Conservation (phyloP, 2,113 vertebrate species). For the Tragulus kanchil region DNA sequence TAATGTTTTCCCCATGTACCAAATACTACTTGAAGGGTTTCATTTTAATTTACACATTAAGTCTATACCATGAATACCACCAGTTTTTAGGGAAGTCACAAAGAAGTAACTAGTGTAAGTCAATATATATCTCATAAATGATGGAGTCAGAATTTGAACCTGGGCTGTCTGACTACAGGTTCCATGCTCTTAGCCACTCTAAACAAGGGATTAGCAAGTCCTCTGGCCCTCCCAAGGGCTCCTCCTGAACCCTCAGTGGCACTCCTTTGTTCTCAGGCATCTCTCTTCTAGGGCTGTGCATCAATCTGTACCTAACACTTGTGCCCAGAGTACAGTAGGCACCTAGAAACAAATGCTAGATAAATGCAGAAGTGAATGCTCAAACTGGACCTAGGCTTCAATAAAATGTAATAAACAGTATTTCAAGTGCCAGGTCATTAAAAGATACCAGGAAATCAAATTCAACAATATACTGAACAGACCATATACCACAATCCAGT, state of each 20-base stretch:
- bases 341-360: background rate
- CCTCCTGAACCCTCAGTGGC: background rate
- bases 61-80: background rate
- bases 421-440: constrained; percentile 10
- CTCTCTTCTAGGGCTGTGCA: background rate
- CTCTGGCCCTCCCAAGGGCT: accelerated
- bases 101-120: background rate
- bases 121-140: background rate
- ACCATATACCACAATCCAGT: background rate
- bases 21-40: background rate
- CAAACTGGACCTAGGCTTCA: background rate
- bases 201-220: background rate
- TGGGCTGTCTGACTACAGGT: background rate
- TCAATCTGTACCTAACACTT: background rate
- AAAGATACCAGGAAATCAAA: background rate
- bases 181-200: background rate
- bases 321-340: background rate
- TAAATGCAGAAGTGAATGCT: background rate
- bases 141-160: background rate
- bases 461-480: background rate
- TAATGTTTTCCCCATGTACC: background rate
- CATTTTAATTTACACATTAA: background rate
- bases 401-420: background rate
- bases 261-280: accelerated
- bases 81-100: background rate